Conservation (phyloP, 2,888 invertebrate genomes). For the Andrena fulva region DNA sequence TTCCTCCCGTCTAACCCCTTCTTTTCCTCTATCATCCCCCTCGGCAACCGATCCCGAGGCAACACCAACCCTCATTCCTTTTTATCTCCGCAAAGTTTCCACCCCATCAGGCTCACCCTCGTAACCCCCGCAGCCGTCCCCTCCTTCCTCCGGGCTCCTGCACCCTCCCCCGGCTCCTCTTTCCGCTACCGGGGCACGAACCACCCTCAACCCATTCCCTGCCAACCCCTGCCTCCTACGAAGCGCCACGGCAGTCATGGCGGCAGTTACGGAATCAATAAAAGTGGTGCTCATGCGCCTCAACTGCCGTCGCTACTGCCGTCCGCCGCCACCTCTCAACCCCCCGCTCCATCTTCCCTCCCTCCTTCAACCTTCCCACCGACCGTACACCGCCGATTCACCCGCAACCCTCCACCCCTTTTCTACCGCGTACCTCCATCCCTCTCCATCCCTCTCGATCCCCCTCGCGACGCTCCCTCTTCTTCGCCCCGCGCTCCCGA, state of each 20-base stretch:
- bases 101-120: constrained; percentile 85
- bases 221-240: constrained; percentile 69
- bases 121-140: constrained; percentile 55
- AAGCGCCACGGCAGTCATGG: constrained; percentile 82
- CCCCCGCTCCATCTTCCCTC: constrained; percentile 52
- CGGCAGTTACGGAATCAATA: constrained; percentile 85
- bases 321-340: constrained; percentile 69
- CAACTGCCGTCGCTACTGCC: constrained; percentile 83
- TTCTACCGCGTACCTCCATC: constrained; percentile 33
- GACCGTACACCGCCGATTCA: constrained; percentile 43
- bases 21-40: constrained; percentile 65
- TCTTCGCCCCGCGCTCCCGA: constrained; percentile 24
- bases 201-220: constrained; percentile 69
- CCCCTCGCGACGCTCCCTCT: constrained; percentile 13
- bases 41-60: constrained; percentile 69
- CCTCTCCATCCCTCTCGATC: constrained; percentile 6
- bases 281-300: constrained; percentile 85
- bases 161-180: constrained; percentile 63
- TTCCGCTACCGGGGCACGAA: constrained; percentile 67
- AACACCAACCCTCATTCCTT: constrained; percentile 83
- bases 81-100: constrained; percentile 85
- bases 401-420: constrained; percentile 41
- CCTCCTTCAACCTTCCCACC: constrained; percentile 68
- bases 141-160: constrained; percentile 63
- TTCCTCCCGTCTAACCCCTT: constrained; percentile 76